These are phyloP conservation scores for Ectobius pallidus DNA, from an alignment of 2,888 invertebrate genomes.

Conservation along the genomic window DNA sequence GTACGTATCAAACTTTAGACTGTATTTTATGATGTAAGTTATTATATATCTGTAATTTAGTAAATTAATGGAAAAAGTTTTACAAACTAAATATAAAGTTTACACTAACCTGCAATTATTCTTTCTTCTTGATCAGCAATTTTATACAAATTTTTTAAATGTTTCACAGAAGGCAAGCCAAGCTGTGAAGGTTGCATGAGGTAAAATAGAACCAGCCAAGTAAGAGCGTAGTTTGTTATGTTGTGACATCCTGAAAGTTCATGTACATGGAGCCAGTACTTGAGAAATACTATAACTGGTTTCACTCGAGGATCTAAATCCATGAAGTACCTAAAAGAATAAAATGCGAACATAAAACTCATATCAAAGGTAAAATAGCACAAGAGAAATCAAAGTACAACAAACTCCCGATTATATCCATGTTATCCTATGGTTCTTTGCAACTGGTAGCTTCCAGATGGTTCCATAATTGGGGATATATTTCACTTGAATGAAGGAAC, in stretches of 20 bases:
- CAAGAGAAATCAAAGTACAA: no score
- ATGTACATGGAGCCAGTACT: background rate
- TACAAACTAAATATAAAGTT: no score
- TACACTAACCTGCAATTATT: background rate
- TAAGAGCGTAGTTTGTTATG: background rate
- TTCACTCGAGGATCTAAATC: slow-evolving; percentile 1
- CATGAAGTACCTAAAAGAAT: background rate
- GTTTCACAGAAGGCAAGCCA: background rate
- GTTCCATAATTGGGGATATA: no score
- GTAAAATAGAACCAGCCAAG: slow-evolving; percentile 21
- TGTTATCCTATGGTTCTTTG: no score
- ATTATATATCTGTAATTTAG: no score
- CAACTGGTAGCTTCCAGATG: no score
- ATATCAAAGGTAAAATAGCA: no score
- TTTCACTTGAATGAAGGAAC: no score
- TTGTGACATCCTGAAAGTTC: background rate
- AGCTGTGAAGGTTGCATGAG: background rate
- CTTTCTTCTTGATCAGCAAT: background rate
- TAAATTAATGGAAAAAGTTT: no score
- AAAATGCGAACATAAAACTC: background rate
- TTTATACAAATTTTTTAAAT: background rate
- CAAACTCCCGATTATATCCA: no score
- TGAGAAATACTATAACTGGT: slow-evolving; percentile 8
- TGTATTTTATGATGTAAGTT: no score
- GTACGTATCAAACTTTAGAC: no score